Conservation (phyloP, 2,888 invertebrate genomes). For the Diaphora mendica region DNA sequence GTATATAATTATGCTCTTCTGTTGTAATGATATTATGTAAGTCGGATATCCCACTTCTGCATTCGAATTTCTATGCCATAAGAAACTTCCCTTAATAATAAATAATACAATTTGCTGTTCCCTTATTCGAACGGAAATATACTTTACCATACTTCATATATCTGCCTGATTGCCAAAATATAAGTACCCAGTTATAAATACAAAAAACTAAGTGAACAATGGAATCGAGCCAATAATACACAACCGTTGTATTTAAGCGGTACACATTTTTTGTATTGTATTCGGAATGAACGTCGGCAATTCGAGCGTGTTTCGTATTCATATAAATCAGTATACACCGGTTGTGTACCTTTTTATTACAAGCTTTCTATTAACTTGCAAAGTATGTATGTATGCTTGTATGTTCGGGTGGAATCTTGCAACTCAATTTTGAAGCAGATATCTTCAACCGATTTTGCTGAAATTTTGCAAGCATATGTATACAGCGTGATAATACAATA, state of each 20-base stretch:
- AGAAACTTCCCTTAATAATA: background rate
- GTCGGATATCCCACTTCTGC: too few relatives aligned
- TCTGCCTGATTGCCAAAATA: background rate
- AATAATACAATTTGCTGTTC: background rate
- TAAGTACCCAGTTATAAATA: background rate
- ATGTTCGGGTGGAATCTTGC: too few relatives aligned
- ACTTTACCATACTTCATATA: background rate
- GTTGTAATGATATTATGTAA: too few relatives aligned
- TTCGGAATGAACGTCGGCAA: background rate
- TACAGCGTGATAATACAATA: too few relatives aligned
- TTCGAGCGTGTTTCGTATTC: background rate
- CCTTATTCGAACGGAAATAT: background rate
- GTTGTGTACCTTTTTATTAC: background rate
- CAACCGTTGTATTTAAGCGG: constrained; percentile 1
- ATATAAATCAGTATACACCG: background rate
- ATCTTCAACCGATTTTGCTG: too few relatives aligned
- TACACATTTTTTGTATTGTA: background rate
- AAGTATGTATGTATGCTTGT: too few relatives aligned
- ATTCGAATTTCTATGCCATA: background rate
- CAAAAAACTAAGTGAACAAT: background rate
- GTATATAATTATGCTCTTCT: too few relatives aligned
- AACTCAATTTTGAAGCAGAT: too few relatives aligned
- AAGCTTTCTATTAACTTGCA: too few relatives aligned
- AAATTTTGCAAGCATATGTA: too few relatives aligned
- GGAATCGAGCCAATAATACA: background rate